A percentile compares a stretch with the other conserved stretches of the same genome.
phyloP scores from a whole-genome alignment of 2,113 vertebrate species.

The Corythoichthys intestinalis region DNA sequence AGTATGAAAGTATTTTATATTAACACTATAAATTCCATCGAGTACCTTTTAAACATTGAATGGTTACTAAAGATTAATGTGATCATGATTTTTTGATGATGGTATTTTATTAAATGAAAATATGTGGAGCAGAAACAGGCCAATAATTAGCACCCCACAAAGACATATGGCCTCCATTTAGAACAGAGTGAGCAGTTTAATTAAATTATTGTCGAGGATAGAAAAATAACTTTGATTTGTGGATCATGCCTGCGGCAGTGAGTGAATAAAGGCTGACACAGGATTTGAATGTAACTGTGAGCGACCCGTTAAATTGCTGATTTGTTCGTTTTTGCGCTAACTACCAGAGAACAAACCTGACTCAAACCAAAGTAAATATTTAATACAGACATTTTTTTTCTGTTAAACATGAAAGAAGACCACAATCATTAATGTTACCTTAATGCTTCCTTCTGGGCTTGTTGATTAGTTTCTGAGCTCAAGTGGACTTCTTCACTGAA shows the following conservation, averaged over 20 bases:
- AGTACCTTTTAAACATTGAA: neutral
- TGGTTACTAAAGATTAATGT: slow-evolving; percentile 40
- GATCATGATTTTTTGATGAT: slow-evolving; percentile 47
- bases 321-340: neutral
- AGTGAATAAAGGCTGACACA: slow-evolving; percentile 39
- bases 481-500: slow-evolving; percentile 14
- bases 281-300: slow-evolving; percentile 40
- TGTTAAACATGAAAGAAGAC: neutral
- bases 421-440: slow-evolving; percentile 52
- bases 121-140: slow-evolving; percentile 34
- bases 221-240: slow-evolving; percentile 49
- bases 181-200: slow-evolving; percentile 25
- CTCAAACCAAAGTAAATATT: neutral
- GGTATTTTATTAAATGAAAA: slow-evolving; percentile 28
- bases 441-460: slow-evolving; percentile 64
- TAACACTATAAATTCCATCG: no score
- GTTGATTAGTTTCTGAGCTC: slow-evolving; percentile 43
- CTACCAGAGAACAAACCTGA: neutral
- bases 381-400: neutral
- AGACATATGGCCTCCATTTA: slow-evolving; percentile 38
- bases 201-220: slow-evolving; percentile 39
- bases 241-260: slow-evolving; percentile 42
- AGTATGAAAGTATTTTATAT: no score
- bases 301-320: slow-evolving; percentile 25
- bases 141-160: slow-evolving; percentile 38